Conservation (phyloP, 2,113 vertebrate species). For the Ageneiosus marmoratus region DNA sequence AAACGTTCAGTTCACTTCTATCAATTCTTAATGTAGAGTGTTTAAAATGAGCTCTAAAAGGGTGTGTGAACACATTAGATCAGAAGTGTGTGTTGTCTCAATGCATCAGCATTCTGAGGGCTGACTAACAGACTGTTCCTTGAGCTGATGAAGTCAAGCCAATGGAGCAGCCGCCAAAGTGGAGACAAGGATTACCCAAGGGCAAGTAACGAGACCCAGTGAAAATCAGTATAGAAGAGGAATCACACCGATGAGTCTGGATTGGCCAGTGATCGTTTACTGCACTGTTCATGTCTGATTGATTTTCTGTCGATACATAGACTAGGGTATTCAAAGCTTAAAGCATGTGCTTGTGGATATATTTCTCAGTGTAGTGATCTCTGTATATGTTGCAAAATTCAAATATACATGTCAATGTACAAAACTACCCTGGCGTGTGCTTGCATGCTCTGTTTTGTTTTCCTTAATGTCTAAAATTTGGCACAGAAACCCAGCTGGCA, state of each 20-base stretch:
- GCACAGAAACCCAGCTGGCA: conserved; percentile 16
- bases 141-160: not conserved
- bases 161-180: not conserved
- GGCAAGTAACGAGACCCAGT: not conserved
- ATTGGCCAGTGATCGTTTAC: conserved; percentile 10
- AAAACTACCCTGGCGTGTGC: not conserved
- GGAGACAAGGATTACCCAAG: not conserved
- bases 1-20: not conserved
- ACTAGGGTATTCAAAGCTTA: conserved; percentile 23
- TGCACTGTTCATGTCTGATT: conserved; percentile 34
- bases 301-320: conserved; percentile 40
- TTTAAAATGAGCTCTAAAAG: not conserved
- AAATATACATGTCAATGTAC: not conserved
- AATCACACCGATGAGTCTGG: not conserved
- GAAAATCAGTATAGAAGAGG: conserved; percentile 9
- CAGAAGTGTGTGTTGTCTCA: not conserved
- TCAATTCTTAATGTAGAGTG: not conserved
- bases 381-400: not conserved
- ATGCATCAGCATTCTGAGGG: not conserved
- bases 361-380: too few relatives aligned
- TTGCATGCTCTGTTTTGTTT: not conserved
- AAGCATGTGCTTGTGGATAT: not conserved
- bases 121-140: not conserved
- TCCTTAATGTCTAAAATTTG: not conserved
- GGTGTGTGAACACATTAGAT: not conserved